These are phyloP conservation scores for Hippocampus comes DNA, from an alignment of 2,113 vertebrate genomes.

Conservation along the genomic window DNA sequence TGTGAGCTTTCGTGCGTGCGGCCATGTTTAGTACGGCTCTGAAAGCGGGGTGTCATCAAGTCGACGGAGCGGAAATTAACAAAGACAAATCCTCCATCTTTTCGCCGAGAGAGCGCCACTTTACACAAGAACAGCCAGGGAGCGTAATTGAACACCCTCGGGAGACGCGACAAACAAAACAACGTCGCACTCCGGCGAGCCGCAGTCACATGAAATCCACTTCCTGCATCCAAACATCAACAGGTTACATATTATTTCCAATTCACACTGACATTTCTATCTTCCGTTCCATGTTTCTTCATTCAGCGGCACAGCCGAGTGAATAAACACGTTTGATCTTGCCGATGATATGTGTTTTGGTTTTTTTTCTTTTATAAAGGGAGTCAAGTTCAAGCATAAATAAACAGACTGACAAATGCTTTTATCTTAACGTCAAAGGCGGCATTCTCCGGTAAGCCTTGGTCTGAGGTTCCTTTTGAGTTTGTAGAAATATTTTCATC, in stretches of 20 bases:
- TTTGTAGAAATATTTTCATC: too few species aligned
- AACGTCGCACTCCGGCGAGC: slow-evolving; percentile 55
- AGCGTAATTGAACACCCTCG: slow-evolving; percentile 57
- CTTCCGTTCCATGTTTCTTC: slow-evolving; percentile 35
- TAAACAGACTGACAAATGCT: too few species aligned
- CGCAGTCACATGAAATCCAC: slow-evolving; percentile 53
- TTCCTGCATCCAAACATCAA: slow-evolving; percentile 32
- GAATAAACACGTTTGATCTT: slow-evolving; percentile 1
- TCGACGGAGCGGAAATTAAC: slow-evolving; percentile 60
- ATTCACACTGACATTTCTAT: slow-evolving; percentile 46
- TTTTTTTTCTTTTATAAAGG: too few species aligned
- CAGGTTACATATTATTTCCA: slow-evolving; percentile 45
- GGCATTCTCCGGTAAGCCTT: too few species aligned
- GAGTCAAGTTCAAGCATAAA: too few species aligned
- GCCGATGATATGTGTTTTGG: slow-evolving; percentile 1
- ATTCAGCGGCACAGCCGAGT: background rate
- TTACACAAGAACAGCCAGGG: slow-evolving; percentile 54
- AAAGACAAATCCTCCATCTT: slow-evolving; percentile 64
- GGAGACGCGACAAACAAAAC: slow-evolving; percentile 58
- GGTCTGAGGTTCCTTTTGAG: too few species aligned
- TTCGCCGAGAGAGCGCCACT: slow-evolving; percentile 41
- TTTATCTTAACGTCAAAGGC: too few species aligned
- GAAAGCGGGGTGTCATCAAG: slow-evolving; percentile 40
- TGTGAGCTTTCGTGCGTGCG: slow-evolving; percentile 1
- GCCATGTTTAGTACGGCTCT: slow-evolving; percentile 3